A percentile compares a stretch with the other conserved stretches of the same genome.
Evolutionary conservation across 2,888 invertebrate species (phyloP).

Genomic region (Heliconius hortense): DNA sequence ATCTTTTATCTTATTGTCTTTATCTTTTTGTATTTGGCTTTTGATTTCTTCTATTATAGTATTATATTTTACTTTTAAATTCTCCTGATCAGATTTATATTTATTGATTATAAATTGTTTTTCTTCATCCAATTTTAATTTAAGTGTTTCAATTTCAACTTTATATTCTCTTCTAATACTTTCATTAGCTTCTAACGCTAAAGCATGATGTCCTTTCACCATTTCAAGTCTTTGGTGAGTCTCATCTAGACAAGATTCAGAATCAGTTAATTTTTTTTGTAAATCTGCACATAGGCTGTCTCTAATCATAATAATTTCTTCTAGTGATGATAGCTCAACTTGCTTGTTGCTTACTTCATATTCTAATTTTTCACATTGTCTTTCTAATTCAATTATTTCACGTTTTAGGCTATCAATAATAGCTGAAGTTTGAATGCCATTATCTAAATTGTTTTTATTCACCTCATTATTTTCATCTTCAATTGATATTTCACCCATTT

Average conservation of each 20-base stretch:
- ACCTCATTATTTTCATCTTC: slow-evolving; percentile 39
- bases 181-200: slow-evolving; percentile 77
- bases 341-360: slow-evolving; percentile 70
- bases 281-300: slow-evolving; percentile 75
- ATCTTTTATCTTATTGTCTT: slow-evolving; percentile 62
- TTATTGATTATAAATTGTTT: slow-evolving; percentile 65
- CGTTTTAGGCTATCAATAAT: slow-evolving; percentile 54
- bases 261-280: slow-evolving; percentile 68
- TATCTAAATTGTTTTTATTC: slow-evolving; percentile 31
- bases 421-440: slow-evolving; percentile 41
- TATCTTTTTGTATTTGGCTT: slow-evolving; percentile 64
- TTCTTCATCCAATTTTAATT: slow-evolving; percentile 74
- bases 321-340: slow-evolving; percentile 67
- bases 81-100: slow-evolving; percentile 67
- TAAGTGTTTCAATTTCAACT: slow-evolving; percentile 70
- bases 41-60: slow-evolving; percentile 62
- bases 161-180: slow-evolving; percentile 77
- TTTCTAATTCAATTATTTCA: slow-evolving; percentile 60
- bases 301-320: slow-evolving; percentile 71
- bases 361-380: slow-evolving; percentile 66
- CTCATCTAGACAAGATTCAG: slow-evolving; percentile 66
- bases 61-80: slow-evolving; percentile 64
- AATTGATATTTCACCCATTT: slow-evolving; percentile 51
- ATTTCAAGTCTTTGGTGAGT: slow-evolving; percentile 73
- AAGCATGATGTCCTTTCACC: slow-evolving; percentile 77